Conservation (phyloP, 2,113 vertebrate species). For the Xiphophorus maculatus region DNA sequence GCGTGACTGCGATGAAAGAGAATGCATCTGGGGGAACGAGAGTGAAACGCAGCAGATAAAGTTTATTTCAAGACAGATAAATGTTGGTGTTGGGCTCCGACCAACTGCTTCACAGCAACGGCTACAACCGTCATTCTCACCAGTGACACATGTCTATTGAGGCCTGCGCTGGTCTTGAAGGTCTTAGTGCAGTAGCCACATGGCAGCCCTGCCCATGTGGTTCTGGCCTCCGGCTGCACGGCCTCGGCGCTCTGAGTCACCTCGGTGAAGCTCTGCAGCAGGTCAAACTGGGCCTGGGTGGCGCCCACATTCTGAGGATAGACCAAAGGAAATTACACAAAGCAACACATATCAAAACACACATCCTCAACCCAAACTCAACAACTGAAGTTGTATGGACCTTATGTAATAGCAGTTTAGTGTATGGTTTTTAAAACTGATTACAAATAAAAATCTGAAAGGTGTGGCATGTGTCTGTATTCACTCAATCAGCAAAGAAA, state of each 20-base stretch:
- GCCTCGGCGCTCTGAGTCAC: constrained; percentile 74
- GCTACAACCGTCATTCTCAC: constrained; percentile 55
- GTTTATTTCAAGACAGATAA: constrained; percentile 15
- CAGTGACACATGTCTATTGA: constrained; percentile 83
- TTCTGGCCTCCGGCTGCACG: constrained; percentile 62
- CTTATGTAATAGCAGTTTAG: too few relatives aligned
- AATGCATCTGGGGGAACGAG: constrained; percentile 72
- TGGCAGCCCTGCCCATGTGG: constrained; percentile 68
- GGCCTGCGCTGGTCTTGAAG: constrained; percentile 84
- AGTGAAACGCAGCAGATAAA: not conserved
- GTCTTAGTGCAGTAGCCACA: constrained; percentile 84
- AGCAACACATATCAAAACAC: constrained; percentile 41
- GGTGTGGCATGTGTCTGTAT: too few relatives aligned
- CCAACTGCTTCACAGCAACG: constrained; percentile 4
- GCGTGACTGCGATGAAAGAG: constrained; percentile 78
- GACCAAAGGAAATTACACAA: constrained; percentile 46
- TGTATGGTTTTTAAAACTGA: too few relatives aligned
- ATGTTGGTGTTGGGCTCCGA: not conserved
- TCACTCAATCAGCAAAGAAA: too few relatives aligned
- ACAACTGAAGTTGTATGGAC: not conserved
- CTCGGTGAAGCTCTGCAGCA: constrained; percentile 80
- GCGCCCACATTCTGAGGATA: constrained; percentile 66
- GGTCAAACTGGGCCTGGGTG: constrained; percentile 80
- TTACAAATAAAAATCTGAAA: too few relatives aligned
- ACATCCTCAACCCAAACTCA: constrained; percentile 19